Evolutionary conservation across 1,140 invertebrate genomes (phyloP), one percentile per base, ranked within the genome.

Genomic region (Aethina tumida): DNA sequence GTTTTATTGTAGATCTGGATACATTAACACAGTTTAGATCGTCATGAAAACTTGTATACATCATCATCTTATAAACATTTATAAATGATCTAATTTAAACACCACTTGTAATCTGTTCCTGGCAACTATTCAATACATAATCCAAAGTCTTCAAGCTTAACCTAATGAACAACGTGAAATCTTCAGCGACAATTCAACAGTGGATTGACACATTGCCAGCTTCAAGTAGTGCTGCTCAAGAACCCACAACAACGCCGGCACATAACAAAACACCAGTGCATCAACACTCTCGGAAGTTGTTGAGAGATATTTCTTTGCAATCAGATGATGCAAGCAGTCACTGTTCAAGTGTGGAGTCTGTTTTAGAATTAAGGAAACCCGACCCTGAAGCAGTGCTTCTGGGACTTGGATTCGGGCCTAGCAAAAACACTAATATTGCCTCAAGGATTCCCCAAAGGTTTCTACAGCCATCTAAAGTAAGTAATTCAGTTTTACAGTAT

Each of bases 311-410:
- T n/a, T 77, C 74, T 9, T 61, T 75, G 13, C 71, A 81, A 64
- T 80, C 77, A 22, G 79, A 82, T 57, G 60, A 68, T 42, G 56
- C 54, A 10, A 78, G 74, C 18, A 83, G 81, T 57, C 73, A 79
- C 39, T 78, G 76, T 41, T 80, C 77, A 31, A 81, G 79, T 52
- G 76, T 84, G 8, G 75, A 84, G 55, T 81, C 79, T 55, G 67
- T 84, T 26, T 56, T 86, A 40, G 81, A 83, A 46, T 64, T 76
- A 5, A 64, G 82, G 35, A 73, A 70, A 52, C 75, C 80, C 3
- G 81, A 86, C 64, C 81, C 82, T 1, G 80, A 84, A 59, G 78
- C 79, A 26, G 72, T 84, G 17, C 58, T 86, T 3, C 47, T 84
- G 13, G 74, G 71, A 26, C 64, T 81, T 31, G 82, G 76, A n/a